Evolutionary conservation across 2,113 vertebrate genomes (phyloP).

Genomic region (Tympanuchus pallidicinctus): DNA sequence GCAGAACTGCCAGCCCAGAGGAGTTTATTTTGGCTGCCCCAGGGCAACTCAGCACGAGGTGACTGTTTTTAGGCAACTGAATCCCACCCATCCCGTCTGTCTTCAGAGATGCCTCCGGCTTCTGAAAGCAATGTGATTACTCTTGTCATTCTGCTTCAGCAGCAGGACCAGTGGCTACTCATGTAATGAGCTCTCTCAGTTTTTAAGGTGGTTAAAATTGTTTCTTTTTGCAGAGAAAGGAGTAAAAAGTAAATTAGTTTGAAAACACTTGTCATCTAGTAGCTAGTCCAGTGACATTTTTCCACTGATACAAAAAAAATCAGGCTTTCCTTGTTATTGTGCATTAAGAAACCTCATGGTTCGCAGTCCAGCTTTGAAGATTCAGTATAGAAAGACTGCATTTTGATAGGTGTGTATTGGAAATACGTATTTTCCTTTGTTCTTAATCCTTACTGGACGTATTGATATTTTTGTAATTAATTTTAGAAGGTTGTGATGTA

Average conservation of each 20-base stretch:
- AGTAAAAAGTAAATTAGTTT: neutral
- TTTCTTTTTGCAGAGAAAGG: neutral
- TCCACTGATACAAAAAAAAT: neutral
- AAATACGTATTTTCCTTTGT: neutral
- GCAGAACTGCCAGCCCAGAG: neutral
- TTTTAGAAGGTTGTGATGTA: neutral
- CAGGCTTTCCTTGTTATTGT: neutral
- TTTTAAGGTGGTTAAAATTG: neutral
- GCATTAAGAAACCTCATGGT: neutral
- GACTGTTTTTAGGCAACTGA: neutral
- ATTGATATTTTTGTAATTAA: neutral
- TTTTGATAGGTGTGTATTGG: neutral
- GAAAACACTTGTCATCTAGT: neutral
- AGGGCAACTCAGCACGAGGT: neutral
- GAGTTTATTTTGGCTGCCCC: neutral
- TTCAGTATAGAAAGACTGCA: neutral
- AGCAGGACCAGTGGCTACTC: neutral
- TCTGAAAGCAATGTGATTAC: neutral
- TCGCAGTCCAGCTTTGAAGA: neutral
- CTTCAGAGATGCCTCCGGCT: neutral
- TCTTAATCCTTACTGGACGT: neutral
- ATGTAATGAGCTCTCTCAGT: neutral
- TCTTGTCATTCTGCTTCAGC: neutral
- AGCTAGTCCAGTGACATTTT: neutral
- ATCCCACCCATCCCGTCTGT: neutral